Conservation (phyloP, 2,797 vertebrate species). For the Spea hammondii region DNA sequence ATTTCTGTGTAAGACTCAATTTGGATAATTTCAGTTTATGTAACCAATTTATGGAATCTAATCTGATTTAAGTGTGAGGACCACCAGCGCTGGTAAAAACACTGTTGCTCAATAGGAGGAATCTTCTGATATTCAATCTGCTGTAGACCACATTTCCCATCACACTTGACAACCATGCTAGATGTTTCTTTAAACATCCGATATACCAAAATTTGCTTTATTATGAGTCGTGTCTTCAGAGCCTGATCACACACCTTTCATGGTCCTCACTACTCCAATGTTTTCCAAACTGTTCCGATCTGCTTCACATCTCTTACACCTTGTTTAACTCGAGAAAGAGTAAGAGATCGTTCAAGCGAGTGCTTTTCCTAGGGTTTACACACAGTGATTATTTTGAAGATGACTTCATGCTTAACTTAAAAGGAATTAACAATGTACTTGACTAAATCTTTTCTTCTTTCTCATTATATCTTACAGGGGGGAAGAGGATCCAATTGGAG, state of each 20-base stretch:
- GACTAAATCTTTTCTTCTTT: conserved; percentile 47
- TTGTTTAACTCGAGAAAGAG: conserved; percentile 42
- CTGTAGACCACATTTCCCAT: too few species aligned
- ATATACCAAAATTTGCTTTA: too few species aligned
- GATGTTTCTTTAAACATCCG: too few species aligned
- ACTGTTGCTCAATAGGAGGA: too few species aligned
- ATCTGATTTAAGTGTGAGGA: too few species aligned
- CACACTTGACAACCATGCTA: too few species aligned
- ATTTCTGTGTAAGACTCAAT: too few species aligned
- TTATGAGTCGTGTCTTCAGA: background rate
- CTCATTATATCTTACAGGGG: conserved; percentile 36
- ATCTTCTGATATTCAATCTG: too few species aligned
- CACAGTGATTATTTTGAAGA: conserved; percentile 48
- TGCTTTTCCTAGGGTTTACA: conserved; percentile 35
- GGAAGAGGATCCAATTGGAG: conserved; percentile 39
- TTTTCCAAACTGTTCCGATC: conserved; percentile 23
- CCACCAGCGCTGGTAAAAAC: too few species aligned
- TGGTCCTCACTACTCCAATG: conserved; percentile 3
- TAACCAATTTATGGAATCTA: too few species aligned
- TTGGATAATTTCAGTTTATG: too few species aligned
- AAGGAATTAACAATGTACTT: conserved; percentile 50
- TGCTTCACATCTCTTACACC: conserved; percentile 37
- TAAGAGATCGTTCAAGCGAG: conserved; percentile 29
- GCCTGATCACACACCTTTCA: background rate
- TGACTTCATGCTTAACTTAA: conserved; percentile 42